Evolutionary conservation across 2,888 invertebrate genomes (phyloP), one percentile per base, ranked within the genome.

Genomic region (Marasmarcha lunaedactyla): DNA sequence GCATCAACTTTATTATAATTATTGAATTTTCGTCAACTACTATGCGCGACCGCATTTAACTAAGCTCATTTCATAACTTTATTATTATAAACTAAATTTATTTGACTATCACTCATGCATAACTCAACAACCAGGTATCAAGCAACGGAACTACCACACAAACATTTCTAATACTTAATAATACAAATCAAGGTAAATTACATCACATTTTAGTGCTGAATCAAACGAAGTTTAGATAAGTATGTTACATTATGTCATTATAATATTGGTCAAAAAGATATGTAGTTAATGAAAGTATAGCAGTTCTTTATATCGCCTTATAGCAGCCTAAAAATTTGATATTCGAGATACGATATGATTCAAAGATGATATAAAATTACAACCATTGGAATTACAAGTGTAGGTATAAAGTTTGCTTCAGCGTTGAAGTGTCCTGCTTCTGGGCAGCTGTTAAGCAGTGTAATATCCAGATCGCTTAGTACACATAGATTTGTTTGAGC

Each of bases 401-500:
- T 60, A 58, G 67, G 70, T 66, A 64, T 61, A 51, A 55, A 58
- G 55, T 44, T 50, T 45, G 49, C 50, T 50, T 52, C 63, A 65
- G 64, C 64, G 63, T 57, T 62, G 67, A 76, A 73, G 70, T 58
- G 55, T 70, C 71, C 73, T 68, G 76, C 74, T 77, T 73, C 74
- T 60, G 57, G 63, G 69, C 64, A 63, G 58, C 30, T 9, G 30
- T 10, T 20, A 20, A 20, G 10, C 11, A 30, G 30, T 30, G 34
- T 34, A 34, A 34, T 12, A 13, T 34, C 41, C 57, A 51, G 48
- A 56, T 57, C 58, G 50, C 53, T 50, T 86, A 93, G 83, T 93
- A 94, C 69, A 94, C 93, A 77, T 93, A 94, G 65, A 94, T 94
- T 69, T 92, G 90, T 83, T 93, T 93, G 55, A 94, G 87, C 84